A percentile compares a stretch with the other conserved stretches of the same genome.
Evolutionary conservation across 2,113 vertebrate genomes (phyloP).

Genomic region (Chinchilla lanigera): DNA sequence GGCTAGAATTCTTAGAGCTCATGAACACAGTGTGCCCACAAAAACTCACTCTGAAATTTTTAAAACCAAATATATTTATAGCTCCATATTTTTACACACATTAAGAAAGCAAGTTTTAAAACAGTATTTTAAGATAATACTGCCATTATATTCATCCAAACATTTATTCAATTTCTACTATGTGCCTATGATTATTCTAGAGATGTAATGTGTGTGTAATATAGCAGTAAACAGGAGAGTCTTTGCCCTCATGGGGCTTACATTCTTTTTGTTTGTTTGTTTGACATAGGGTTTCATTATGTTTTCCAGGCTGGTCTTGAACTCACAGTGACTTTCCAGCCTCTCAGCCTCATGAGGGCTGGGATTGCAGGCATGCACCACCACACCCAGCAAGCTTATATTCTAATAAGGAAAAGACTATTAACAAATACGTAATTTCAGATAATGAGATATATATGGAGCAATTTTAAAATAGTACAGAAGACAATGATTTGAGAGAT

Average conservation of each 20-base stretch:
- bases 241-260: constrained; percentile 53
- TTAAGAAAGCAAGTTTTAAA: constrained; percentile 62
- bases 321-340: background rate
- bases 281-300: background rate
- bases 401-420: constrained; percentile 53
- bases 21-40: constrained; percentile 27
- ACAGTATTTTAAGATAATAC: background rate
- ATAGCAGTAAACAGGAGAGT: constrained; percentile 27
- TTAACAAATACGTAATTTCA: constrained; percentile 55
- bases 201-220: background rate
- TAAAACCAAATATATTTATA: constrained; percentile 33
- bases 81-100: constrained; percentile 51
- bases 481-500: background rate
- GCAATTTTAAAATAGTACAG: constrained; percentile 3
- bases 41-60: constrained; percentile 53
- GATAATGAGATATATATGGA: background rate
- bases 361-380: background rate
- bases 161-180: background rate
- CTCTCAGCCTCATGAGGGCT: background rate
- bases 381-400: constrained; percentile 12
- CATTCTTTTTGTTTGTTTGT: constrained; percentile 30
- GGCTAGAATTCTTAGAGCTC: constrained; percentile 51
- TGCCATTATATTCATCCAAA: constrained; percentile 50
- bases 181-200: background rate
- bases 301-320: background rate